Conservation (phyloP, 2,113 vertebrate genomes). For the Origma solitaria region DNA sequence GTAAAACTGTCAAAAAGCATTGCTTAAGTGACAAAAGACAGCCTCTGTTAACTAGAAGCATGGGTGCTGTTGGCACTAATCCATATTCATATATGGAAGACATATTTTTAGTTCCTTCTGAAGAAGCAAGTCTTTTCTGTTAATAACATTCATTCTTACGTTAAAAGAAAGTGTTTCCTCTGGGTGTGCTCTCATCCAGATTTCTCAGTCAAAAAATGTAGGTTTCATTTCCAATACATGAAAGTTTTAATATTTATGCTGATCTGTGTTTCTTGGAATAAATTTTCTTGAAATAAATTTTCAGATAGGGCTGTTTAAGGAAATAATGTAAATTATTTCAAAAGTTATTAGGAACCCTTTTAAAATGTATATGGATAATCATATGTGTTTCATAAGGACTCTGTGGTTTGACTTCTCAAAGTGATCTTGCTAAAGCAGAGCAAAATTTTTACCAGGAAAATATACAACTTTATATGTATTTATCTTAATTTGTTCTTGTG, state of each 20-base stretch:
- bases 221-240: neutral
- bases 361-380: neutral
- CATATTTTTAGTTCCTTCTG: conserved; percentile 31
- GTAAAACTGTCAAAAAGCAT: conserved; percentile 73
- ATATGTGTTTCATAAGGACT: neutral
- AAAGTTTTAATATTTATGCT: neutral
- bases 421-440: neutral
- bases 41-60: conserved; percentile 29
- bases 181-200: neutral
- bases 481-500: neutral
- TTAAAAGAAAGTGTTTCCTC: neutral
- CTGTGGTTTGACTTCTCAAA: neutral
- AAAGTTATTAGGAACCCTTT: neutral
- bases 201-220: conserved; percentile 12
- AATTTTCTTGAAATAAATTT: neutral
- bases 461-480: neutral
- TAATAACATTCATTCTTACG: neutral
- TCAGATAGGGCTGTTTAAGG: neutral
- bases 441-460: neutral
- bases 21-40: conserved; percentile 65
- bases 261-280: neutral
- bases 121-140: conserved; percentile 10
- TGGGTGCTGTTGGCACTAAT: neutral
- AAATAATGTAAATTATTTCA: neutral
- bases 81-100: conserved; percentile 6